These are phyloP conservation scores for Cinara cedri DNA, from an alignment of 2,888 invertebrate genomes.

Conservation along the genomic window DNA sequence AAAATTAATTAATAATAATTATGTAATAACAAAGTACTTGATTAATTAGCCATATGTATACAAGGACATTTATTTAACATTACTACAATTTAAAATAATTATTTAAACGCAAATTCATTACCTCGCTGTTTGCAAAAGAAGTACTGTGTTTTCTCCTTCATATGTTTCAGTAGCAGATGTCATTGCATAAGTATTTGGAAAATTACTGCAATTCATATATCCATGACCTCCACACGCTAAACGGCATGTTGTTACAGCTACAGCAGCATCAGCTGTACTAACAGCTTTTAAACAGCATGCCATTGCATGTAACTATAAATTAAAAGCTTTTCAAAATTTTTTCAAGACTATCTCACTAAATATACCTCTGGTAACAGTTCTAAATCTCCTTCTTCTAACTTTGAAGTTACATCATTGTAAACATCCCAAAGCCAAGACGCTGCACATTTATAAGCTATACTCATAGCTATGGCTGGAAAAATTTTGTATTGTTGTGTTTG, in stretches of 20 bases:
- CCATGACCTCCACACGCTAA: constrained; percentile 95
- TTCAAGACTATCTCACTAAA: background rate
- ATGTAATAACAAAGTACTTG: background rate
- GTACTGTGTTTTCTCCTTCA: constrained; percentile 95
- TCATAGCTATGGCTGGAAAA: constrained; percentile 81
- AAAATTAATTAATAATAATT: background rate
- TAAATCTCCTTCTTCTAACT: constrained; percentile 81
- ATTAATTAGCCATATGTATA: background rate
- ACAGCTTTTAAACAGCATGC: constrained; percentile 92
- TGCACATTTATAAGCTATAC: constrained; percentile 78
- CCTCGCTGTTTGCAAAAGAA: constrained; percentile 87
- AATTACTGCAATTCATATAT: constrained; percentile 84
- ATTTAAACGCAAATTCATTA: constrained; percentile 59
- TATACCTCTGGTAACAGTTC: constrained; percentile 82
- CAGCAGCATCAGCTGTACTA: constrained; percentile 76
- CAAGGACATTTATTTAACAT: background rate
- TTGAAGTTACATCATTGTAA: constrained; percentile 81
- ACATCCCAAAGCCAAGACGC: constrained; percentile 83
- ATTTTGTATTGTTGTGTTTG: constrained; percentile 93
- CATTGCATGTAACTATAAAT: constrained; percentile 80
- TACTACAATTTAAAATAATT: background rate
- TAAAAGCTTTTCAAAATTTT: background rate
- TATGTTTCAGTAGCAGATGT: constrained; percentile 91
- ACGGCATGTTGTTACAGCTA: constrained; percentile 83
- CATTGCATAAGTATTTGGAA: constrained; percentile 83